A percentile compares a stretch with the other conserved stretches of the same genome.
Conservation (phyloP, 2,888 invertebrate genomes). For the Eristalis intricaria region DNA sequence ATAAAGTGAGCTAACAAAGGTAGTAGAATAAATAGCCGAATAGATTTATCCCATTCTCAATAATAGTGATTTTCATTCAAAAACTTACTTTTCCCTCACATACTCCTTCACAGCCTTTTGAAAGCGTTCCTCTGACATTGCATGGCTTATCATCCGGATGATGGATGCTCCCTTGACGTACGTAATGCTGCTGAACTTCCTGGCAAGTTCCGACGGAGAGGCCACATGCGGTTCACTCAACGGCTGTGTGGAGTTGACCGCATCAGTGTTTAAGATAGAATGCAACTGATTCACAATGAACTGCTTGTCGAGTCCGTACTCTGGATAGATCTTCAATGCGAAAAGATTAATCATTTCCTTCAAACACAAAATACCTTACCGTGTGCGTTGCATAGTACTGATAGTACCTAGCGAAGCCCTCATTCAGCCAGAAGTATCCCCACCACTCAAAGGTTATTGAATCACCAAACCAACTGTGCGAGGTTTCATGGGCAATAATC, state of each 20-base stretch:
- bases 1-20: too few relatives aligned
- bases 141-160: constrained; percentile 86
- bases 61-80: too few relatives aligned
- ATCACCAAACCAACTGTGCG: constrained; percentile 87
- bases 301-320: constrained; percentile 86
- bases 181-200: constrained; percentile 83
- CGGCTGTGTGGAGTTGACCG: constrained; percentile 83
- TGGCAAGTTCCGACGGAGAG: constrained; percentile 83
- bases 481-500: constrained; percentile 82
- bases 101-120: constrained; percentile 83
- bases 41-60: too few relatives aligned
- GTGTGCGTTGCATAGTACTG: constrained; percentile 83
- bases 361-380: constrained; percentile 78
- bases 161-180: constrained; percentile 86
- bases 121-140: constrained; percentile 83
- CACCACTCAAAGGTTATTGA: constrained; percentile 83
- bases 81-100: constrained; percentile 82
- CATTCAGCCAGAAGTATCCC: constrained; percentile 85
- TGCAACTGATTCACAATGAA: constrained; percentile 88
- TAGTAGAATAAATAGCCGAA: too few relatives aligned
- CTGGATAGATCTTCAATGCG: constrained; percentile 83
- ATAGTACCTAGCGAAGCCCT: constrained; percentile 87
- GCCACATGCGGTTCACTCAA: constrained; percentile 83
- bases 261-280: constrained; percentile 84
- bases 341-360: constrained; percentile 75